Evolutionary conservation across 2,113 vertebrate species (phyloP), one percentile per base, ranked within the genome.

Genomic region (Myodes glareolus): DNA sequence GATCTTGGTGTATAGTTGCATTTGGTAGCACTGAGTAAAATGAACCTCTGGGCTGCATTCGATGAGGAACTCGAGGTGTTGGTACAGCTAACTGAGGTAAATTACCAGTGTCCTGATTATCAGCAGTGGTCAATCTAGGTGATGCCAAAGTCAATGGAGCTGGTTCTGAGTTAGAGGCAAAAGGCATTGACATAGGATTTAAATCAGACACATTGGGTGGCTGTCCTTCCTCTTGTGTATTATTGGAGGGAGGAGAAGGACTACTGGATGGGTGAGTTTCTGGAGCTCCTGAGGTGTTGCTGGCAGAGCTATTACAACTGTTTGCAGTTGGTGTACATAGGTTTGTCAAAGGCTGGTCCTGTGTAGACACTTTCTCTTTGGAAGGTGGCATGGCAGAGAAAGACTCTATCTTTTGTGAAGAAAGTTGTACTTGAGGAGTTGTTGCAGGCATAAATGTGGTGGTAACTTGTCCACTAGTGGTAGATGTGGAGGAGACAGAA

Each of bases 21-120:
- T 99, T 98, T 97, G 99, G 97, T 98, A 99, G 98, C 98, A 99
- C 98, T 95, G 99, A 99, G 96, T 99, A 99, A 98, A 99, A 99
- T 98, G 99, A 99, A 98, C 99, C 99, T 97, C 99, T 98, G 98
- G 99, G 99, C 98, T 99, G 99, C 99, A 99, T 99, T 98, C 99
- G 99, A 94, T 99, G 99, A 97, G 99, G 98, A 98, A 99, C 98
- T 98, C 99, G 99, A 97, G 99, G 99, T 12, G 99, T 99, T 95
- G 99, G 99, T 97, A 99, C 99, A 96, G 99, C 98, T 98, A 99
- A 99, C 94, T 99, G 99, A 99, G 99, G 99, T 98, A 99, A 98
- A 97, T 99, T 99, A 99, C 98, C 98, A 98, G 98, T 99, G 98
- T 99, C 99, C 99, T 99, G 99, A 98, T 99, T 98, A 98, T 99